Evolutionary conservation across 2,113 vertebrate species (phyloP).

Genomic region (Eulemur rufifrons): DNA sequence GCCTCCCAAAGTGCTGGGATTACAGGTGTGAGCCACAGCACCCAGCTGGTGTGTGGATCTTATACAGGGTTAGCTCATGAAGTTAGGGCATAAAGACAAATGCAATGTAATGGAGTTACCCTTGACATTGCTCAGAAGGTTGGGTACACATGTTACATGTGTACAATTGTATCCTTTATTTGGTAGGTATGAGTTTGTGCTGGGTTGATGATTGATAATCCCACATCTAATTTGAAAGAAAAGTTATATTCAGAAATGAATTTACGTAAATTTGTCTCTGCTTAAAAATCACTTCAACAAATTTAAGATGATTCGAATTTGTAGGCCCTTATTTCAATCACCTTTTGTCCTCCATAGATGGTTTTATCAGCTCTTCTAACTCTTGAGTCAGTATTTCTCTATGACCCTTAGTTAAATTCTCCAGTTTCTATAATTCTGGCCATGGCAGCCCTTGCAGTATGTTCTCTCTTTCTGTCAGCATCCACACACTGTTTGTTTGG

Average conservation of each 20-base stretch:
- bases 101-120: neutral
- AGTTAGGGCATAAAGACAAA: neutral
- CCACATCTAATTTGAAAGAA: neutral
- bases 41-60: neutral
- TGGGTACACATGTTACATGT: neutral
- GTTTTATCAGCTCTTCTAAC: neutral
- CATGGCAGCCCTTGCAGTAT: neutral
- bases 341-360: neutral
- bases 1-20: too few species aligned
- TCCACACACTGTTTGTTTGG: neutral
- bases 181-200: neutral
- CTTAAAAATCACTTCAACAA: neutral
- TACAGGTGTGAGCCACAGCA: too few species aligned
- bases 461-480: neutral
- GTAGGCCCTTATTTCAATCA: neutral
- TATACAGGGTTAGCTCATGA: neutral
- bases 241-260: neutral
- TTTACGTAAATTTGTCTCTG: neutral
- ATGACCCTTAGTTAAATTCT: neutral
- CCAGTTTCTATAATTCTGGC: neutral
- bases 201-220: neutral
- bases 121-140: neutral
- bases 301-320: neutral
- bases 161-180: neutral
- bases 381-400: neutral